Evolutionary conservation across 2,888 invertebrate species (phyloP).

Genomic region (Myathropa florea): DNA sequence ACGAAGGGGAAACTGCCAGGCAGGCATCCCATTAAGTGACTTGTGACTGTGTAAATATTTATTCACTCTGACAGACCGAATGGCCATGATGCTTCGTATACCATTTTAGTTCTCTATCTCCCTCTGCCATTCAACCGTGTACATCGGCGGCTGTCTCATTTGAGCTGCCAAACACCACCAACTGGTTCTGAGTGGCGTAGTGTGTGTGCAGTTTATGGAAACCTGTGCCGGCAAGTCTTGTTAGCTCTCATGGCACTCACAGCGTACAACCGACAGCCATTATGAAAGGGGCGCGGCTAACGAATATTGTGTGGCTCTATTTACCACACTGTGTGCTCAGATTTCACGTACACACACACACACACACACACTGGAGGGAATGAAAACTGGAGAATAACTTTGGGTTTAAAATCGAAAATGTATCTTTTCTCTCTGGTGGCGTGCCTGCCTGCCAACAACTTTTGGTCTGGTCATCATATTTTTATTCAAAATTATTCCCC

Average conservation of each 20-base stretch:
- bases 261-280: slow-evolving; percentile 55
- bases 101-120: background rate
- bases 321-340: slow-evolving; percentile 10
- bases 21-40: slow-evolving; percentile 44
- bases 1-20: slow-evolving; percentile 46
- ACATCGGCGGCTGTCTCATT: background rate
- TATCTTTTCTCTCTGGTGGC: background rate
- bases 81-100: slow-evolving; percentile 54
- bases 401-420: background rate
- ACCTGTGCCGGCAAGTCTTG: slow-evolving; percentile 21
- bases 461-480: slow-evolving; percentile 53
- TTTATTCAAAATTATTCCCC: slow-evolving; percentile 59
- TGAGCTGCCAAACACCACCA: background rate
- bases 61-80: slow-evolving; percentile 53
- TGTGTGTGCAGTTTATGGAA: slow-evolving; percentile 8
- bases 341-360: no score
- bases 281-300: slow-evolving; percentile 63
- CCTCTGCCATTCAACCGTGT: background rate
- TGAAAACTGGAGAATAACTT: background rate
- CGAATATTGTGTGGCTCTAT: slow-evolving; percentile 34
- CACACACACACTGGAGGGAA: background rate
- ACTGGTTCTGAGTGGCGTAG: background rate
- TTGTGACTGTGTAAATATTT: slow-evolving; percentile 66
- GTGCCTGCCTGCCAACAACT: slow-evolving; percentile 2
- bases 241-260: slow-evolving; percentile 21